phyloP scores from a whole-genome alignment of 2,797 vertebrate genomes.

The Cyprinella venusta region DNA sequence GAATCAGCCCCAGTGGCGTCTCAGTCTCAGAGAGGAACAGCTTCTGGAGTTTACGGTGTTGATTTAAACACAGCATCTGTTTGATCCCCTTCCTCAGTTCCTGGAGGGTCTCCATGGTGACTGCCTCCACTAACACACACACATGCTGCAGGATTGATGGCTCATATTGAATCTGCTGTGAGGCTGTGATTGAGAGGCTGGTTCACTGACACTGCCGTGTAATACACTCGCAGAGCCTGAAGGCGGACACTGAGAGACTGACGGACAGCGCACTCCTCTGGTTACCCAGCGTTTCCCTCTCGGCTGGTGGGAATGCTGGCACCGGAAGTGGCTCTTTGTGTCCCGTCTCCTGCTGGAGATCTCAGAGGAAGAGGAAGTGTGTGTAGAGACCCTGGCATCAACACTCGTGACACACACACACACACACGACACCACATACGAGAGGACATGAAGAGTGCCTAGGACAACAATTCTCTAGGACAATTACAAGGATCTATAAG shows the following conservation, averaged over 20 bases:
- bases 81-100: conserved; percentile 21
- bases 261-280: conserved; percentile 64
- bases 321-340: conserved; percentile 76
- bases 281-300: conserved; percentile 74
- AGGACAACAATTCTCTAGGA: not conserved
- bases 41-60: conserved; percentile 33
- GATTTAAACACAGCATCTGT: conserved; percentile 67
- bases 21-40: not conserved
- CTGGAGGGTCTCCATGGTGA: conserved; percentile 66
- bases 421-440: not conserved
- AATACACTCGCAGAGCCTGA: conserved; percentile 33
- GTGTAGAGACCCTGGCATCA: conserved; percentile 53
- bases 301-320: conserved; percentile 70
- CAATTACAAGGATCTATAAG: not conserved
- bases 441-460: conserved; percentile 13
- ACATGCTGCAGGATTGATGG: conserved; percentile 15
- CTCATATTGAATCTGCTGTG: conserved; percentile 11
- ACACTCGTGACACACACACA: not conserved
- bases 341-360: conserved; percentile 72
- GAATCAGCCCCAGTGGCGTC: conserved; percentile 62
- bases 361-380: conserved; percentile 21
- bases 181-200: not conserved
- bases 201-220: not conserved
- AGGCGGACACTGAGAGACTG: conserved; percentile 35
- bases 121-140: conserved; percentile 51